Evolutionary conservation across 2,113 vertebrate species (phyloP).

Genomic region (Anhinga anhinga): DNA sequence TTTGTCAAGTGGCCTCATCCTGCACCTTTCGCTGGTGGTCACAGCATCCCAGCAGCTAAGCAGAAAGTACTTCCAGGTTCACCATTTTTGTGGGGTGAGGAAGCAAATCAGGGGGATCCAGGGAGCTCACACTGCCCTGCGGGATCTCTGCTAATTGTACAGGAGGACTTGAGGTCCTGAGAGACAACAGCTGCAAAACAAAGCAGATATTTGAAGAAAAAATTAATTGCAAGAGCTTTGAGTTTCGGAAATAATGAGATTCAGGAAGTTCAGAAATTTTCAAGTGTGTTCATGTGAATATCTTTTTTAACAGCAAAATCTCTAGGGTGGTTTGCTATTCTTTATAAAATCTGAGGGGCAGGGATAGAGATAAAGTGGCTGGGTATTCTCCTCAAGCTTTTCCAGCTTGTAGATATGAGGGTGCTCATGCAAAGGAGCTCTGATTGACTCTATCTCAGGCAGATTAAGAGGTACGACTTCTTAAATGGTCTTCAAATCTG

Average conservation of each 20-base stretch:
- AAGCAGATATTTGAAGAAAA: not conserved
- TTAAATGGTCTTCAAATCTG: not conserved
- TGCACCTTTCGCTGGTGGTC: not conserved
- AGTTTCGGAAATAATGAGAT: not conserved
- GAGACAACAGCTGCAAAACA: not conserved
- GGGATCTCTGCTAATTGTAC: not conserved
- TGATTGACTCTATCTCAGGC: not conserved
- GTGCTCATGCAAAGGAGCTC: not conserved
- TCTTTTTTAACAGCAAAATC: not conserved
- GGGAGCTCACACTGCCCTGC: too few species aligned
- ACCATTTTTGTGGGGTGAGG: not conserved
- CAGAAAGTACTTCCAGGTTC: not conserved
- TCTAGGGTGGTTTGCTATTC: not conserved
- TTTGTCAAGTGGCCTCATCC: not conserved
- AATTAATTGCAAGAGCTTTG: not conserved
- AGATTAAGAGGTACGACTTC: not conserved
- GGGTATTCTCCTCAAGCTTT: not conserved
- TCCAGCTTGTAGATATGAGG: rapidly evolving
- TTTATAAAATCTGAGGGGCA: not conserved
- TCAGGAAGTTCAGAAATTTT: not conserved
- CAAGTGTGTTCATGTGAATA: rapidly evolving
- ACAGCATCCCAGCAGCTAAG: not conserved
- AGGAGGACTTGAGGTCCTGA: not conserved
- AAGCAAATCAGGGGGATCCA: not conserved
- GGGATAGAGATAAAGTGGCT: not conserved